Conservation (phyloP, 2,797 vertebrate genomes). For the Ctenopoma kingsleyae region DNA sequence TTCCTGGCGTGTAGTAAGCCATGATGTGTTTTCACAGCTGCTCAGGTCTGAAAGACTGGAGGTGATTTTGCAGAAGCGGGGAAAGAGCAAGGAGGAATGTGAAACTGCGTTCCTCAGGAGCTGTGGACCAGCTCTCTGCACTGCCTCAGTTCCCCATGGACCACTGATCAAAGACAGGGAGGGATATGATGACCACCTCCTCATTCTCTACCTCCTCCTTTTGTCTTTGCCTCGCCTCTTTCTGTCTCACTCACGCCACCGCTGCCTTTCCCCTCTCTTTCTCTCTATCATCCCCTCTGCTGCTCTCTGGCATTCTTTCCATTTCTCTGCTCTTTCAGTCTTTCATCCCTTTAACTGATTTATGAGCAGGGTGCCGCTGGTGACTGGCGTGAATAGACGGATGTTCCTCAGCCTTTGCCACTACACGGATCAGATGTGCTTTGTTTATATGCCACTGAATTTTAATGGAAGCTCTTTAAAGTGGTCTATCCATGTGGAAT, state of each 20-base stretch:
- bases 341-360: constrained; percentile 60
- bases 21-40: constrained; percentile 78
- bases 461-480: constrained; percentile 50
- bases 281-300: constrained; percentile 32
- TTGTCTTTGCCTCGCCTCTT: constrained; percentile 48
- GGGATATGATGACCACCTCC: constrained; percentile 60
- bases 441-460: constrained; percentile 58
- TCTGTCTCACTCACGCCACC: constrained; percentile 40
- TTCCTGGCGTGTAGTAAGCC: constrained; percentile 55
- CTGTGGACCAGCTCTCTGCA: constrained; percentile 68
- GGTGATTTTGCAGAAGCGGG: constrained; percentile 69
- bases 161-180: constrained; percentile 80
- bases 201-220: constrained; percentile 46
- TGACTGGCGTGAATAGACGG: constrained; percentile 51
- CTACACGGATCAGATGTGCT: constrained; percentile 44
- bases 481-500: constrained; percentile 21
- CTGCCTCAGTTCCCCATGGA: constrained; percentile 66
- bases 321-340: constrained; percentile 49
- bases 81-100: constrained; percentile 72
- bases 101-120: constrained; percentile 73
- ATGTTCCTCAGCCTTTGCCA: constrained; percentile 35
- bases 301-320: constrained; percentile 43
- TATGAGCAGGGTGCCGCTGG: constrained; percentile 9
- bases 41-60: constrained; percentile 61
- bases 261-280: constrained; percentile 12